Evolutionary conservation across 37 sponge, comb jelly and placozoan genomes (phyloP), one percentile per base, ranked within the genome.

Genomic region (Aplysina aerophoba): DNA sequence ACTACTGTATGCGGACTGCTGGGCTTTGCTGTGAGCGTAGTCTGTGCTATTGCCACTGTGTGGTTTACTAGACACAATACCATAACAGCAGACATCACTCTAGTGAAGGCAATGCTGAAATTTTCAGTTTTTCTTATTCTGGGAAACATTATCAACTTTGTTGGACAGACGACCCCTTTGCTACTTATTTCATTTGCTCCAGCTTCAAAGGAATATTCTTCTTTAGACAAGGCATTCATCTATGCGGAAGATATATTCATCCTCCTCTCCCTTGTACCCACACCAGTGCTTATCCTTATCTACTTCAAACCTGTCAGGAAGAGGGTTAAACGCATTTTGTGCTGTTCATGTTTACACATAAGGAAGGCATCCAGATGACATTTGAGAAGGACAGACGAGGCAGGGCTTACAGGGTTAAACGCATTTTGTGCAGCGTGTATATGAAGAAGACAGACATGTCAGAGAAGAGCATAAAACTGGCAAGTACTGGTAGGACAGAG

Each of bases 61-160:
- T 69, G 71, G 4, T 69, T 30, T 35, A 69, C 30, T 4, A 0
- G 71, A 17, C 0, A 1, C 34, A 69, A 30, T 35, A 69, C 35
- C 33, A 69, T 69, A 5, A 28, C 71, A 2, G 71, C 13, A 34
- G 33, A 30, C 0, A 35, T 6, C 1, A 31, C 54, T 2, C 13
- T 69, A 16, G 28, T 30, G 34, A 69, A 69, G 33, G 71, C 71
- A 0, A 69, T 69, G 30, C 30, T 69, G 71, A 69, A 69, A 27
- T 35, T 69, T 3, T 30, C 35, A 3, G 28, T 27, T 35, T 69
- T 69, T 30, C 71, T 69, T 6, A 31, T 69, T 17, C 0, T 69
- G 0, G 71, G 71, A 16, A 69, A 69, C 71, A 34, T 69, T 6
- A 69, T 69, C 71, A 69, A 69, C 33, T 34, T 69, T 6, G 1